phyloP scores from a whole-genome alignment of 1,140 invertebrate genomes.

The Elymnias hypermnestra region DNA sequence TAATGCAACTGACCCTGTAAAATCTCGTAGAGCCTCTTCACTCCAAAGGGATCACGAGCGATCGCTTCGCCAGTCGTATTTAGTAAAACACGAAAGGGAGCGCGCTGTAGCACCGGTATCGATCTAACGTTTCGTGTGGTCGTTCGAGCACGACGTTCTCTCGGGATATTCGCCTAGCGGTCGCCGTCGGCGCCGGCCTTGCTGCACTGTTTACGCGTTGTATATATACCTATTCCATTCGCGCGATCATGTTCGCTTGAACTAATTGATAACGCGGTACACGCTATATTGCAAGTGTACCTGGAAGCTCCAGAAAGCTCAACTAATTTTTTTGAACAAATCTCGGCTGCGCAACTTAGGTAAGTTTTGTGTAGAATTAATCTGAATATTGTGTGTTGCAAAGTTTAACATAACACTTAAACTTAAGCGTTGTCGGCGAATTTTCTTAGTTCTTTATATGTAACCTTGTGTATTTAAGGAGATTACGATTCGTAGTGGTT shows the following conservation, averaged over 20 bases:
- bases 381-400: too few relatives aligned
- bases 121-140: constrained; percentile 60
- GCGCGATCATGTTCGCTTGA: constrained; percentile 57
- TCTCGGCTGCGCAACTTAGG: constrained; percentile 34
- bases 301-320: constrained; percentile 23
- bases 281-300: constrained; percentile 42
- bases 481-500: too few relatives aligned
- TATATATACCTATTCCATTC: constrained; percentile 52
- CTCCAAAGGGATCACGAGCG: constrained; percentile 1
- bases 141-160: constrained; percentile 63
- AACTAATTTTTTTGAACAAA: constrained; percentile 32
- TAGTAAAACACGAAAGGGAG: constrained; percentile 46
- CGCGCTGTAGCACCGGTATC: constrained; percentile 57
- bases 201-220: constrained; percentile 60
- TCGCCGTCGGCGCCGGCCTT: constrained; percentile 69
- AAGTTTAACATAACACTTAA: too few relatives aligned
- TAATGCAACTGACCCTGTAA: not conserved
- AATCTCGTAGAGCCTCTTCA: not conserved
- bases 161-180: constrained; percentile 63
- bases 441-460: too few relatives aligned
- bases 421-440: constrained; percentile 18
- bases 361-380: constrained; percentile 26
- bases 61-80: constrained; percentile 27
- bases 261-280: constrained; percentile 55
- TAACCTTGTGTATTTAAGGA: too few relatives aligned